Conservation (phyloP, 2,797 vertebrate species). For the Hydrocynus forskahlii region DNA sequence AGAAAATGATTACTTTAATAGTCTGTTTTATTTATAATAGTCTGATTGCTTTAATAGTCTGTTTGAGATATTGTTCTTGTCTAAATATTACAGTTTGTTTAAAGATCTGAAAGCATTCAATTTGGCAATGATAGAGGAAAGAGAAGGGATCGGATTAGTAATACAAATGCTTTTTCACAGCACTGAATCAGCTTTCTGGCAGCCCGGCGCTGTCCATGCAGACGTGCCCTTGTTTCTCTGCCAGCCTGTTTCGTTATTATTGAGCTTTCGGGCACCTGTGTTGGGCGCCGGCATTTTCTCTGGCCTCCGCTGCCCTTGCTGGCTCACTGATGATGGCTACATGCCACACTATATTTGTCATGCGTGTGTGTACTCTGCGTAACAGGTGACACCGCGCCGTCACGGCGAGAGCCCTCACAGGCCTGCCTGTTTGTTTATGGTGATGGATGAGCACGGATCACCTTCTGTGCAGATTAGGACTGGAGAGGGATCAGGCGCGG, state of each 20-base stretch:
- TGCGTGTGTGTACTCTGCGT: slow-evolving; percentile 43
- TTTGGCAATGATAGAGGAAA: no score
- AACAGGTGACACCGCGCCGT: slow-evolving; percentile 37
- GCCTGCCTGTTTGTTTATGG: slow-evolving; percentile 57
- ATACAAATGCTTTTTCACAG: background rate
- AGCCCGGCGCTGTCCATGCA: slow-evolving; percentile 31
- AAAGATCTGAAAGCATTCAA: no score
- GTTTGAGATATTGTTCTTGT: no score
- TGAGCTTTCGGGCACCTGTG: slow-evolving; percentile 54
- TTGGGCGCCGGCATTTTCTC: slow-evolving; percentile 10
- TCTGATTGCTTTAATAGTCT: no score
- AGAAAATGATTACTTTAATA: no score
- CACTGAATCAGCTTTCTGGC: slow-evolving; percentile 36
- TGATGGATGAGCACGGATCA: slow-evolving; percentile 64
- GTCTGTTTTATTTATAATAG: no score
- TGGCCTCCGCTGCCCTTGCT: slow-evolving; percentile 14
- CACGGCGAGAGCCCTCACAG: slow-evolving; percentile 4
- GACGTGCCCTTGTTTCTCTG: slow-evolving; percentile 28
- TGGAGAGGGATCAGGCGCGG: slow-evolving; percentile 43
- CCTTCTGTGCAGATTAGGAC: slow-evolving; percentile 61
- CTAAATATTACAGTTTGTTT: no score
- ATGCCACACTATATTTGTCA: slow-evolving; percentile 54
- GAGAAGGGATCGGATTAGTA: no score
- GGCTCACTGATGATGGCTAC: slow-evolving; percentile 46
- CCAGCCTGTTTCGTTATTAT: slow-evolving; percentile 43